Base-by-base conservation (phyloP, 2,888 invertebrate species). In the Leuctra nigra region DNA sequence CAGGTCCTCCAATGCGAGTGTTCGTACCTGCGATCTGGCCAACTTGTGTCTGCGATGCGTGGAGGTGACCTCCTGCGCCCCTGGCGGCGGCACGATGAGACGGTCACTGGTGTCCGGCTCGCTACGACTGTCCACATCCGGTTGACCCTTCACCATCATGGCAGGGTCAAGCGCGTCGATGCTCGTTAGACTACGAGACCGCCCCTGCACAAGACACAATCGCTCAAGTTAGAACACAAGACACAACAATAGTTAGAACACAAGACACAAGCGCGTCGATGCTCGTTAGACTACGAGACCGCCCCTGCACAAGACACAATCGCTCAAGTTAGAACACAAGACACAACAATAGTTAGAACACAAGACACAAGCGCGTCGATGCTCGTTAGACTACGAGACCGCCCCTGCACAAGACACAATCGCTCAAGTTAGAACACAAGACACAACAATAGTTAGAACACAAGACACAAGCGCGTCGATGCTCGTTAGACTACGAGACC, bases 111-210 rank as follows among this genome's bases (percentile, higher is more conserved):
- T 33, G 13, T 50, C 50, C 33, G 20, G 50, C 4, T 33, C 50
- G 50, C 33, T 33, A 7, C 50, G 50, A 22, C 33, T 33, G 20
- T 41, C 41, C 41, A 41, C 20, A 11, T 41, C 41, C 41, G 41
- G 41, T 16, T 41, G 41, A 41, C 41, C 41, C 20, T 41, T 41
- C 20, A 50, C 33, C 50, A 50, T 50, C 33, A 33, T 33, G 50
- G 20, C 50, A 13, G 50, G 33, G 50, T 50, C 50, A 9, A 50
- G 35, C 20, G 50, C 50, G 50, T 50, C 50, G 14, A 50, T 33
- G 18, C 50, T 33, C 35, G 50, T 50, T 16, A 50, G 50, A 22
- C 50, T 50, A 22, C 50, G 50, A 16, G 50, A 50, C 50, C 50
- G 33, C 2, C 50, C 50, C 50, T 50, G 36, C 13, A 25, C 14